Percentiles rank a stretch among this genome's conserved stretches.
phyloP scores from a whole-genome alignment of 1,140 invertebrate genomes.

The Argopecten irradians region DNA sequence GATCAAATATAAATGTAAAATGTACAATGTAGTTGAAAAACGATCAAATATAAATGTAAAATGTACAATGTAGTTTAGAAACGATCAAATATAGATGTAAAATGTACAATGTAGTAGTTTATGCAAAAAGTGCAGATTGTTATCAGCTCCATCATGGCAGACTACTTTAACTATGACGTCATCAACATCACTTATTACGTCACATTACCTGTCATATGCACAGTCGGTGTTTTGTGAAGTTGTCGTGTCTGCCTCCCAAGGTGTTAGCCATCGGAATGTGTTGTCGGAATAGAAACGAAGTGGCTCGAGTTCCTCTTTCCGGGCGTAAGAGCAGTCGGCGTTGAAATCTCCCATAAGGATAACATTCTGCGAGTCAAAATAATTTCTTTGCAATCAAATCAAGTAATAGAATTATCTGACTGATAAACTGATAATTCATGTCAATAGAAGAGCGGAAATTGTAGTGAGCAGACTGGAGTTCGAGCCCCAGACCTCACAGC shows the following conservation, averaged over 20 bases:
- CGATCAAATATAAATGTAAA: no score
- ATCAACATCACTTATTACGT: not conserved
- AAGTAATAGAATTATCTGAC: not conserved
- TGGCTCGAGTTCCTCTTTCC: constrained; percentile 49
- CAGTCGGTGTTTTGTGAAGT: constrained; percentile 67
- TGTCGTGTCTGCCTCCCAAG: constrained; percentile 73
- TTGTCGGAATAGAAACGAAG: constrained; percentile 61
- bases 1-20: no score
- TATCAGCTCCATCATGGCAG: not conserved
- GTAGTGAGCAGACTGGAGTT: no score
- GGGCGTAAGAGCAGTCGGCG: constrained; percentile 74
- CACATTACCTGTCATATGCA: constrained; percentile 71
- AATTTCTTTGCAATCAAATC: not conserved
- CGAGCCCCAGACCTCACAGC: not conserved
- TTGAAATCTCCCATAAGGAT: constrained; percentile 75
- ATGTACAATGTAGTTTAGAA: not conserved
- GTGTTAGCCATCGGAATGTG: constrained; percentile 67
- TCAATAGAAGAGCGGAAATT: not conserved
- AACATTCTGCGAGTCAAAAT: constrained; percentile 59
- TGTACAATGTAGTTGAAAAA: no score
- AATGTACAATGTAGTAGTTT: no score
- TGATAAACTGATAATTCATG: not conserved
- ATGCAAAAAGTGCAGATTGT: no score
- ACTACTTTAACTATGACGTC: no score
- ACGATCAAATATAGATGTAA: not conserved